A percentile compares a stretch with the other conserved stretches of the same genome.
phyloP scores from a whole-genome alignment of 2,888 invertebrate genomes.

The Drosophila algonquin region DNA sequence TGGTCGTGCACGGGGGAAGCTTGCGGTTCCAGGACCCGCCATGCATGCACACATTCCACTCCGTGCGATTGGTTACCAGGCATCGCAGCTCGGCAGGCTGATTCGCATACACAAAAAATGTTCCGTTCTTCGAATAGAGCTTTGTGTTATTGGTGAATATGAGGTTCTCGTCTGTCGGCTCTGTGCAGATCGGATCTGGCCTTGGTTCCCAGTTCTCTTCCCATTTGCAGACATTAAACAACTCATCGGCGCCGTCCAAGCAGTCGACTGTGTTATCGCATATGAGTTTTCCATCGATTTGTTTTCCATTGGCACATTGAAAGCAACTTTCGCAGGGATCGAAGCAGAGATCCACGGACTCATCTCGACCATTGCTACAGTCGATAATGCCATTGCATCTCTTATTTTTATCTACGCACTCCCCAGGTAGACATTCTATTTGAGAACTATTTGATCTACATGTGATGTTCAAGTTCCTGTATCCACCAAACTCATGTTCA shows the following conservation, averaged over 20 bases:
- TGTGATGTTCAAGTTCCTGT: no score
- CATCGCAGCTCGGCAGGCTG: constrained; percentile 17
- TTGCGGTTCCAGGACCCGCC: constrained; percentile 7
- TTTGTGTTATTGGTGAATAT: neutral
- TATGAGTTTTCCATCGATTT: accelerated
- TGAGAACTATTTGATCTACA: no score
- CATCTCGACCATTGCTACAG: constrained; percentile 46
- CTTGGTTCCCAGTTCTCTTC: no score
- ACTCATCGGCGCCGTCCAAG: constrained; percentile 54
- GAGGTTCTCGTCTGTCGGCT: neutral
- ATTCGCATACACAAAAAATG: constrained; percentile 30
- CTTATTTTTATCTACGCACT: neutral
- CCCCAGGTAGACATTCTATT: constrained; percentile 5
- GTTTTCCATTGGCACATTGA: constrained; percentile 44
- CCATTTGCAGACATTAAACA: neutral
- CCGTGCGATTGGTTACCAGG: accelerated
- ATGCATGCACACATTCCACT: constrained; percentile 21
- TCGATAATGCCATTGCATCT: constrained; percentile 26
- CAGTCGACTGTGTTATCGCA: constrained; percentile 42
- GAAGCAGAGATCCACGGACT: constrained; percentile 45
- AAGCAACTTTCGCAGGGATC: accelerated
- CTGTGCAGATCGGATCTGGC: constrained; percentile 10
- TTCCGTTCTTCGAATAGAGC: neutral
- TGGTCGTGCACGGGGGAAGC: neutral
- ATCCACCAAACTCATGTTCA: accelerated